phyloP scores from a whole-genome alignment of 2,888 invertebrate genomes.

The Fragum sueziense region DNA sequence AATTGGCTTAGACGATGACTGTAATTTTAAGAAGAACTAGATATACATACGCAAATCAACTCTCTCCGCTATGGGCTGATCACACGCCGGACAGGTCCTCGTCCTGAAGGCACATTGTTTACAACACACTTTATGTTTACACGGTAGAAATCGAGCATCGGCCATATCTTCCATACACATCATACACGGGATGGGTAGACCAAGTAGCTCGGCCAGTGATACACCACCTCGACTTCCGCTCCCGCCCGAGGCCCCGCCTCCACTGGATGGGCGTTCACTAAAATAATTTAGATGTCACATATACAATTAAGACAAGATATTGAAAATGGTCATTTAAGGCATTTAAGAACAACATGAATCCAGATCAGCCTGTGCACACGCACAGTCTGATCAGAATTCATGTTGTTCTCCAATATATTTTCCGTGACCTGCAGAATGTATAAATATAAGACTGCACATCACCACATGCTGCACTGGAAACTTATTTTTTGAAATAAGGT shows the following conservation, averaged over 20 bases:
- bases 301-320: no score
- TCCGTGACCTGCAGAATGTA: no score
- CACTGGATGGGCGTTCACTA: not conserved
- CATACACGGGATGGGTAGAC: constrained; percentile 30
- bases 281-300: no score
- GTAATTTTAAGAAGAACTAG: no score
- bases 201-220: not conserved
- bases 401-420: no score
- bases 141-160: constrained; percentile 37
- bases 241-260: not conserved
- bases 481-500: not conserved
- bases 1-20: no score
- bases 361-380: no score
- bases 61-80: constrained; percentile 1
- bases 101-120: constrained; percentile 16
- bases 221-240: not conserved
- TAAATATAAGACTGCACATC: no score
- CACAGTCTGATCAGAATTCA: no score
- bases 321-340: no score
- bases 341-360: no score
- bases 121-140: constrained; percentile 38
- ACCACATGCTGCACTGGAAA: no score
- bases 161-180: constrained; percentile 34
- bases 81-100: constrained; percentile 3
- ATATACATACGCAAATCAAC: constrained; percentile 11